phyloP scores from a whole-genome alignment of 1,140 invertebrate species.

The Diprion similis region DNA sequence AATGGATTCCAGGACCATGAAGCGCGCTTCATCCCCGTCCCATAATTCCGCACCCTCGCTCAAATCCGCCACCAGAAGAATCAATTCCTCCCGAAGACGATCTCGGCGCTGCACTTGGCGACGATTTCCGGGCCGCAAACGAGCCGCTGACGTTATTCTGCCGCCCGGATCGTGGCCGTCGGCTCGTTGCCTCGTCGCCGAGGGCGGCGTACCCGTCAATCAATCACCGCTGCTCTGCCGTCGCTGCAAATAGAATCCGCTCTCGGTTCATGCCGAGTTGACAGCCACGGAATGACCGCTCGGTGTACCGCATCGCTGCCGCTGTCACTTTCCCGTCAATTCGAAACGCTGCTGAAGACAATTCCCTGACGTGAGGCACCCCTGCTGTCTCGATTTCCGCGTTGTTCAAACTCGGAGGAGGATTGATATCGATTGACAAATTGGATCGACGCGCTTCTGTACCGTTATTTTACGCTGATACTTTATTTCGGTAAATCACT shows the following conservation, averaged over 20 bases:
- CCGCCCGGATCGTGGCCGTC: not conserved
- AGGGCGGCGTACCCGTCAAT: not conserved
- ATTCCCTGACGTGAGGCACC: no score
- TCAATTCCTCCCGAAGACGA: not conserved
- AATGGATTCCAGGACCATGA: not conserved
- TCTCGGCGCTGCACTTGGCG: not conserved
- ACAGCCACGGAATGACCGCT: not conserved
- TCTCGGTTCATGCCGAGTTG: not conserved
- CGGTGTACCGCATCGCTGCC: not conserved
- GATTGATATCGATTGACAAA: no score
- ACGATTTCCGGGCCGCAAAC: not conserved
- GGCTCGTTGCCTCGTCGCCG: no score
- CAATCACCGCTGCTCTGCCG: not conserved
- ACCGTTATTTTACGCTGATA: no score
- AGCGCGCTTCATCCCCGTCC: constrained; percentile 2
- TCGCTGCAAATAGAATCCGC: not conserved
- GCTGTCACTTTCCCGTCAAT: not conserved
- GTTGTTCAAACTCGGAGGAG: no score
- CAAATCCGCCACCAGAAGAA: not conserved
- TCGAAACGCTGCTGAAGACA: not conserved
- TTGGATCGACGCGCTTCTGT: no score
- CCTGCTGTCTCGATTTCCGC: no score
- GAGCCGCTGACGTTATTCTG: constrained; percentile 9
- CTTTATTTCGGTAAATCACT: no score
- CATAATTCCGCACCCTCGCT: not conserved